Base-by-base conservation (phyloP, 2,113 vertebrate genomes). In the Aphyosemion australe region DNA sequence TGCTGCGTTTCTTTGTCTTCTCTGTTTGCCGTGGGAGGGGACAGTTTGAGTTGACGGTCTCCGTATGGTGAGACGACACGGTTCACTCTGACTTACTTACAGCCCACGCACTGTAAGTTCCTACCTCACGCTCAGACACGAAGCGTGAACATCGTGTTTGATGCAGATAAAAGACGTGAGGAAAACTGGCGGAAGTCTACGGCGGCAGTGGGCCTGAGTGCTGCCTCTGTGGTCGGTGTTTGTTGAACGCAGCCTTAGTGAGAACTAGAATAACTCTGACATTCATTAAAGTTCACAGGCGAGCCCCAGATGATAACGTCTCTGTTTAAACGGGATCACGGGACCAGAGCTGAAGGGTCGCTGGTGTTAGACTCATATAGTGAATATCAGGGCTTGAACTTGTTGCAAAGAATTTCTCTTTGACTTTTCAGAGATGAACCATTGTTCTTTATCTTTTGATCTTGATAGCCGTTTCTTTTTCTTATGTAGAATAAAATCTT, bases 151-250 rank as follows among this genome's bases (percentile, higher is more conserved):
- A 18, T 2, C 39, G 59, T 57, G 59, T 49, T 61, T 5, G 49
- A 12, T 56, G 2, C 4, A 73, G 67, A 71, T 73, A 61, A n/a
- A 64, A 68, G 18, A 61, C 11, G 26, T 0, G 41, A 31, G 62
- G 66, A 70, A 45, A 46, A 74, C 50, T 56, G 39, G 32, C 14
- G 54, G 69, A 81, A 79, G 51, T 79, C 9, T 46, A 15, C 39
- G 52, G 19, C 12, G 0, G 6, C 19, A n/a, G 10, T 39, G 18
- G 49, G 16, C 21, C 2, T 18, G 18, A 31, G 13, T 32, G 12
- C 12, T 16, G 32, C 2, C 47, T 16, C 19, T 65, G 49, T 58
- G 41, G n/a, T 37, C 48, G 34, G 12, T 57, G 34, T 26, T 53
- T 62, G 4, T 48, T 51, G 6, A 57, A 20, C 15, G 31, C 13